These are phyloP conservation scores for Pollenia angustigena DNA, from an alignment of 2,888 invertebrate species.

Conservation along the genomic window DNA sequence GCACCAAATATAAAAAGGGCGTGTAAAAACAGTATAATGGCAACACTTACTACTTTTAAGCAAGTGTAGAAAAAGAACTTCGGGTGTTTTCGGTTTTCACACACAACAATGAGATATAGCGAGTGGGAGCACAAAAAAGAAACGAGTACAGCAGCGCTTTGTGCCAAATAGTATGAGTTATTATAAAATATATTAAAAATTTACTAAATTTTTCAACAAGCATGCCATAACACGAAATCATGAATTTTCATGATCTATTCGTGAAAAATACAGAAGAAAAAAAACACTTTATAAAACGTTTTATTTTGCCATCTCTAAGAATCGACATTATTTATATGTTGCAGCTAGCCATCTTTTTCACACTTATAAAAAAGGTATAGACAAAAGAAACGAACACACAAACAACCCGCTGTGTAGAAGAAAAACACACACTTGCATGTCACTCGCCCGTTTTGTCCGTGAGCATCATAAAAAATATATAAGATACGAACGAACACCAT, in stretches of 20 bases:
- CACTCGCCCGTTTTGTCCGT: conserved; percentile 66
- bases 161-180: conserved; percentile 60
- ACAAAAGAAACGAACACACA: conserved; percentile 64
- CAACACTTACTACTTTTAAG: conserved; percentile 74
- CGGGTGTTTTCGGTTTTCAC: conserved; percentile 73
- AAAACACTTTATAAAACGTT: conserved; percentile 44
- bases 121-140: conserved; percentile 72
- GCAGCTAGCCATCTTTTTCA: conserved; percentile 62
- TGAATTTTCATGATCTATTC: not conserved
- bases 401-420: conserved; percentile 55
- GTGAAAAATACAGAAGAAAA: conserved; percentile 8
- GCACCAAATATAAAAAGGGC: conserved; percentile 53
- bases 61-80: conserved; percentile 77
- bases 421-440: conserved; percentile 62
- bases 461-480: conserved; percentile 70
- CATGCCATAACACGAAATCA: not conserved
- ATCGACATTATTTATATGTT: conserved; percentile 68
- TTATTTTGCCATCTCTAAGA: conserved; percentile 72
- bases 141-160: conserved; percentile 69
- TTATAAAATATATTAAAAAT: not conserved
- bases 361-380: conserved; percentile 34
- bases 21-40: conserved; percentile 62
- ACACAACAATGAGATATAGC: conserved; percentile 71
- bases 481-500: conserved; percentile 61
- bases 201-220: not conserved